phyloP scores from a whole-genome alignment of 2,797 vertebrate genomes.

The Heterohyrax brucei region DNA sequence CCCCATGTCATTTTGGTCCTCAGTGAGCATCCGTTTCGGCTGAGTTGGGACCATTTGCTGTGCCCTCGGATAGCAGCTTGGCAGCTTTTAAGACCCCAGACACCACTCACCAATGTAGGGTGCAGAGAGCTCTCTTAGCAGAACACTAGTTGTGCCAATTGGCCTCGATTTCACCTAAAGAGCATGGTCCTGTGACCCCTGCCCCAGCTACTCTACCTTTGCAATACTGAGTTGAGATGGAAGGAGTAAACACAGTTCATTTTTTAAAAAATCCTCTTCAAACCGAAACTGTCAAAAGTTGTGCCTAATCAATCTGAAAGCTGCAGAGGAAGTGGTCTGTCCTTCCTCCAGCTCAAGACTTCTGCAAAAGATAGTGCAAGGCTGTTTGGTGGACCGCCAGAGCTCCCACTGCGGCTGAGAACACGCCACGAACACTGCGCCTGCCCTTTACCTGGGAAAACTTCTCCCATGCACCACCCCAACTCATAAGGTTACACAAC shows the following conservation, averaged over 20 bases:
- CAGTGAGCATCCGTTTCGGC: no score
- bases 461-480: neutral
- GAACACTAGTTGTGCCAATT: no score
- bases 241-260: neutral
- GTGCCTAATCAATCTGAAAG: slow-evolving; percentile 74
- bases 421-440: neutral
- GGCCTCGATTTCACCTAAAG: no score
- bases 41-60: no score
- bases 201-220: no score
- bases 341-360: slow-evolving; percentile 65
- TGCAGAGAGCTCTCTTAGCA: no score
- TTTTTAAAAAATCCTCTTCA: slow-evolving; percentile 63
- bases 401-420: neutral
- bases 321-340: slow-evolving; percentile 83
- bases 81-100: no score
- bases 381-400: neutral
- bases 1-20: no score
- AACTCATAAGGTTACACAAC: neutral
- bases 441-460: neutral
- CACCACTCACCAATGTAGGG: no score
- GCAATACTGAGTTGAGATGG: no score
- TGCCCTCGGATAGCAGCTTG: no score
- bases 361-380: slow-evolving; percentile 70
- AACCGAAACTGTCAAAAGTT: slow-evolving; percentile 76
- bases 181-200: no score